A percentile compares a stretch with the other conserved stretches of the same genome.
These are phyloP conservation scores for Heliconius ethilla DNA, from an alignment of 2,888 invertebrate species.

Conservation along the genomic window DNA sequence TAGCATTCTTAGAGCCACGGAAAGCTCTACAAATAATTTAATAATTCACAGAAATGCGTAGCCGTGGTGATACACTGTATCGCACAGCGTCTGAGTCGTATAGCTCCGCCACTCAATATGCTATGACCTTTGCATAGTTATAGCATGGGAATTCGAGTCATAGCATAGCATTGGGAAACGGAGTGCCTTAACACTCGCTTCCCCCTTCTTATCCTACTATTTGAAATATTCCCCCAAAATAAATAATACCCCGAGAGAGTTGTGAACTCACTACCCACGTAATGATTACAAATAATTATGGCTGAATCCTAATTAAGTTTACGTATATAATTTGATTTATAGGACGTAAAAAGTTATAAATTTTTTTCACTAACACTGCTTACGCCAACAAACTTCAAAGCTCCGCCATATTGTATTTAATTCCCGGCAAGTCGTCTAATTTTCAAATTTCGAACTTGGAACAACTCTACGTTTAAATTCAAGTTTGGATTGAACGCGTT, in stretches of 20 bases:
- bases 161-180: no score
- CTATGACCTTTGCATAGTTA: no score
- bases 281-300: background rate
- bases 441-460: conserved; percentile 78
- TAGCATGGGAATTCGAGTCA: no score
- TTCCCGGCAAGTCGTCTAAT: conserved; percentile 76
- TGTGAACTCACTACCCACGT: background rate
- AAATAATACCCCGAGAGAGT: background rate
- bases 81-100: no score
- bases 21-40: no score
- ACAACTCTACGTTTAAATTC: conserved; percentile 74
- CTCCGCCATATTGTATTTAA: conserved; percentile 56
- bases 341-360: background rate
- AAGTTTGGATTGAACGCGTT: conserved; percentile 77
- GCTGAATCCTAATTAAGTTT: background rate
- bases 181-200: no score
- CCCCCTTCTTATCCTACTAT: no score
- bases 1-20: no score
- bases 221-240: background rate
- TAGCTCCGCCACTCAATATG: no score
- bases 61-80: no score
- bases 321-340: background rate
- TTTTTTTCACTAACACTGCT: conserved; percentile 17
- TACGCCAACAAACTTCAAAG: conserved; percentile 42
- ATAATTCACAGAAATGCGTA: no score